phyloP scores from a whole-genome alignment of 2,113 vertebrate genomes.

The Barbus barbus region DNA sequence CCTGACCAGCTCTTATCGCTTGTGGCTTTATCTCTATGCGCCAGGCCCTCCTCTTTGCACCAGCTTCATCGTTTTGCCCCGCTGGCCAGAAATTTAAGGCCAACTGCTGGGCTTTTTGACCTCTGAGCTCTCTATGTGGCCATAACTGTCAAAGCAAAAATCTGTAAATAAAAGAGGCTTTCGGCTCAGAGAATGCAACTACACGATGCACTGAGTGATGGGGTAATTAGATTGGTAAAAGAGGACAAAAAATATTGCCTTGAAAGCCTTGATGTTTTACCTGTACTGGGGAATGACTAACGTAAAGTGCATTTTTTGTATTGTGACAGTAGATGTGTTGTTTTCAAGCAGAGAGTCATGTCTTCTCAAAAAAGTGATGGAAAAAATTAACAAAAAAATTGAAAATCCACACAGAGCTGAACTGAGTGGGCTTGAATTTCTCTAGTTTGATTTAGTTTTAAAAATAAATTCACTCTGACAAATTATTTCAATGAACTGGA shows the following conservation, averaged over 20 bases:
- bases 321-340: neutral
- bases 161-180: slow-evolving; percentile 11
- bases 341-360: neutral
- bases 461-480: neutral
- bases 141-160: slow-evolving; percentile 34
- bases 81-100: slow-evolving; percentile 7
- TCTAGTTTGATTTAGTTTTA: neutral
- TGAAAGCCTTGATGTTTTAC: slow-evolving; percentile 1
- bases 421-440: neutral
- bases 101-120: slow-evolving; percentile 19
- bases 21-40: slow-evolving; percentile 46
- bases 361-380: neutral
- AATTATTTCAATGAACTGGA: neutral
- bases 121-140: slow-evolving; percentile 2
- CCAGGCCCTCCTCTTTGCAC: slow-evolving; percentile 49
- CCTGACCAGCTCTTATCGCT: slow-evolving; percentile 45
- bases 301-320: neutral
- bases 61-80: slow-evolving; percentile 12
- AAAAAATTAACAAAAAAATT: neutral
- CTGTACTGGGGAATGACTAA: neutral
- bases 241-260: neutral
- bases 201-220: neutral
- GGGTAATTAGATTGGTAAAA: neutral
- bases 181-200: neutral
- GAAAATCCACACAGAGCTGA: neutral